Evolutionary conservation across 2,888 invertebrate species (phyloP), one percentile per base, ranked within the genome.

Genomic region (Iselma pallidipennis): DNA sequence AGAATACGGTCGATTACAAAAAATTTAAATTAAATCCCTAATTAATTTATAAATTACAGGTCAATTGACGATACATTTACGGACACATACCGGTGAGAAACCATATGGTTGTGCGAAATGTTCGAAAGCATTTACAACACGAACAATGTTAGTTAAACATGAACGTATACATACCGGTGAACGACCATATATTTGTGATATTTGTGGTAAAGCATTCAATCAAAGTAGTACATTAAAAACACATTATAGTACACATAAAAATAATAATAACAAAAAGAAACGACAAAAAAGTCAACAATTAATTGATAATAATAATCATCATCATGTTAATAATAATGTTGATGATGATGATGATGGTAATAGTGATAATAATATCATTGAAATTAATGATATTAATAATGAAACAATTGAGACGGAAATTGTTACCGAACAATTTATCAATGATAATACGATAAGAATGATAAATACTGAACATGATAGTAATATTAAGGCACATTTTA

Each of bases 31-130:
- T 45, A 4, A 14, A 2, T 57, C 12, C 12, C 7, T 50, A 54
- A 19, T 6, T 16, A 28, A 53, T 12, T 23, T 16, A 53, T 37
- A 45, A 14, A 9, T 71, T 72, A 28, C 26, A 74, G 77, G 76
- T 54, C 76, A 75, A 58, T 63, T 77, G 37, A 76, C 74, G 5
- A 66, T 76, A n/a, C 76, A 77, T 59, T 54, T 79, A 55, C 61
- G 79, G 50, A 70, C 76, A 6, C 79, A 79, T 57, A 79, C 79
- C 2, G 78, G 79, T 0, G 79, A 79, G 66, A 77, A 76, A 63
- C 79, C 79, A 4, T 78, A 69, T 66, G 58, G 65, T 12, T 79
- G 79, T 62, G 52, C 63, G 16, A 58, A 64, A 23, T 79, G 79
- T 63, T 57, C 69, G 4, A 78, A 76, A 69, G 66, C 74, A 2